Evolutionary conservation across 2,113 vertebrate genomes (phyloP).

Genomic region (Sterrhoptilus dennistouni): DNA sequence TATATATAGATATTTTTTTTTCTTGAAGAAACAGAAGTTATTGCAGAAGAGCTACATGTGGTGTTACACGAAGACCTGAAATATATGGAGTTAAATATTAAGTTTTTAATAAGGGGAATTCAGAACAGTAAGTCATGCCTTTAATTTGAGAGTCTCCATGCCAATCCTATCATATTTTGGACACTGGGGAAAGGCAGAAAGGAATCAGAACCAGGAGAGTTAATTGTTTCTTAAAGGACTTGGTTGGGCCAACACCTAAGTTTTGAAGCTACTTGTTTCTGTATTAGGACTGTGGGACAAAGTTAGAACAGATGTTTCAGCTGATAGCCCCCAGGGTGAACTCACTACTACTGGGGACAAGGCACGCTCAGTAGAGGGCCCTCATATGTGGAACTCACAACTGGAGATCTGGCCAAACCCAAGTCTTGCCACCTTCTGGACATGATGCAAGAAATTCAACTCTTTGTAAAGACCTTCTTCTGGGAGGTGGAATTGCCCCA

Average conservation of each 20-base stretch:
- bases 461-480: slow-evolving; percentile 70
- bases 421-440: slow-evolving; percentile 68
- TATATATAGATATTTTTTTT: background rate
- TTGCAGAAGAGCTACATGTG: slow-evolving; percentile 2
- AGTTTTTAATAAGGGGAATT: background rate
- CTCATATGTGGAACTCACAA: slow-evolving; percentile 63
- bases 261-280: slow-evolving; percentile 3
- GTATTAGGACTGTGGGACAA: background rate
- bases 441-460: slow-evolving; percentile 70
- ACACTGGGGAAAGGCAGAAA: background rate
- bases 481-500: slow-evolving; percentile 66
- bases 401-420: slow-evolving; percentile 58
- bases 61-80: slow-evolving; percentile 2
- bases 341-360: slow-evolving; percentile 65
- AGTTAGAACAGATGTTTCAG: slow-evolving; percentile 4
- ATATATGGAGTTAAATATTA: background rate
- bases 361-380: slow-evolving; percentile 68
- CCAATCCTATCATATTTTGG: background rate
- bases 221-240: background rate
- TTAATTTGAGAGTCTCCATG: background rate
- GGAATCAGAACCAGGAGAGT: background rate
- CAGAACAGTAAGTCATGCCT: background rate
- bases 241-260: background rate
- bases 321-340: slow-evolving; percentile 35
- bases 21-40: background rate